Base-by-base conservation (phyloP, 2,797 vertebrate genomes). In the Cirrhinus molitorella region DNA sequence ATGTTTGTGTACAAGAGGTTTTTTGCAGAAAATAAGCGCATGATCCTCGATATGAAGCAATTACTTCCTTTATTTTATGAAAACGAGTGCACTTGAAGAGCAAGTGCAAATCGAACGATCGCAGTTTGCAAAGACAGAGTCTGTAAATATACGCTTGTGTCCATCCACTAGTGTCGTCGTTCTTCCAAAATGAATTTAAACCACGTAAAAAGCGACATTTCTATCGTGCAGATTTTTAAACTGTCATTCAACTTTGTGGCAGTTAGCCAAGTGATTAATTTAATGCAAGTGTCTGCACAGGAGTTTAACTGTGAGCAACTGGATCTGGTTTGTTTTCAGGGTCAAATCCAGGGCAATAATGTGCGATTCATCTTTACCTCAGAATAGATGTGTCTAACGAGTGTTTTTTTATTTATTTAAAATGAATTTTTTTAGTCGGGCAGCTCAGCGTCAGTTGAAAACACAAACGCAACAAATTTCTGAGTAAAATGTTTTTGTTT, bases 261-360 rank as follows among this genome's bases (percentile, higher is more conserved):
- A 67, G 65, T 13, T 55, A 53, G 63, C n/a, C 45, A 70, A 45
- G 19, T 4, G 23, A 51, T 28, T 28, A 4, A 19, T 47, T 28
- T 28, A n/a, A 45, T 19, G 11, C 37, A 5, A 59, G 23, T 37
- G 11, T n/a, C 40, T 37, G 92, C 93, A 94, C 59, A 94, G 93
- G 94, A 94, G 85, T 92, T 91, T 81, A 93, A 91, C 93, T 93
- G 92, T 92, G 91, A 85, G 83, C 1, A 19, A 80, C 25, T 70
- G n/a, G 73, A 66, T 81, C 61, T 40, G 23, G 55, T 73, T 45
- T 17, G 53, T 53, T 72, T 85, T 74, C 53, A 72, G 40, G 51
- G 57, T 76, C 67, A n/a, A 79, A 53, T 66, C 57, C 84, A 84
- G 71, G 74, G 86, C 84, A 87, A 82, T 79, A 83, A 65, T 47